Base-by-base conservation (phyloP, 2,888 invertebrate species). In the Euplagia quadripunctaria region DNA sequence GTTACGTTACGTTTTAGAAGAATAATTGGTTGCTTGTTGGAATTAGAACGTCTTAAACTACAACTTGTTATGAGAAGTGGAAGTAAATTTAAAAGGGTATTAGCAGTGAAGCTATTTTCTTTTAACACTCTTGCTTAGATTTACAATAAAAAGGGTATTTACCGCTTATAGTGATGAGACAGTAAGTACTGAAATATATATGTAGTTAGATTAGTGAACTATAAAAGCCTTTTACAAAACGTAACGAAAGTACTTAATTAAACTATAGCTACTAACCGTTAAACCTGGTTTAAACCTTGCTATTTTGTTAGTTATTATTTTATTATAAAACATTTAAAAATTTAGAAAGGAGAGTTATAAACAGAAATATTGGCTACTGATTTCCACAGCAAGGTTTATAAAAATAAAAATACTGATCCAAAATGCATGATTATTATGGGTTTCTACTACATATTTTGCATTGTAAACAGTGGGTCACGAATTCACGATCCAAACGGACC, bases 1-100 rank as follows among this genome's bases (percentile, higher is more conserved):
- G 74, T 83, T 82, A 77, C 82, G 74, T 74, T 76, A 42, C 61
- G 66, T 80, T 70, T 75, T 67, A 72, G 68, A 74, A 74, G 75
- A 75, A 72, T 75, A 75, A 75, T 75, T 75, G 75, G 69, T 69
- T 72, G 20, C 61, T 72, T 75, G 69, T 75, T 66, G 31, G 43
- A 75, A 49, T 63, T 72, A 51, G 64, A 68, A 43, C 49, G 51
- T 8, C 17, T 49, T 49, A 6, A 31, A 63, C 11, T 31, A 17
- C 16, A 43, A 16, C 14, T 31, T 58, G 41, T 7, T 43, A 1
- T 8, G 43, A 9, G 9, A 46, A 46, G 6, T 46, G 4, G 9
- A 46, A 46, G 43, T 46, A 0, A n/a, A 46, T 46, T 46, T 46
- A 46, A 46, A 8, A 6, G 43, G 4, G 43, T 46, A 49, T 8